These are phyloP conservation scores for Morpho achilles DNA, from an alignment of 2,888 invertebrate species.

Conservation along the genomic window DNA sequence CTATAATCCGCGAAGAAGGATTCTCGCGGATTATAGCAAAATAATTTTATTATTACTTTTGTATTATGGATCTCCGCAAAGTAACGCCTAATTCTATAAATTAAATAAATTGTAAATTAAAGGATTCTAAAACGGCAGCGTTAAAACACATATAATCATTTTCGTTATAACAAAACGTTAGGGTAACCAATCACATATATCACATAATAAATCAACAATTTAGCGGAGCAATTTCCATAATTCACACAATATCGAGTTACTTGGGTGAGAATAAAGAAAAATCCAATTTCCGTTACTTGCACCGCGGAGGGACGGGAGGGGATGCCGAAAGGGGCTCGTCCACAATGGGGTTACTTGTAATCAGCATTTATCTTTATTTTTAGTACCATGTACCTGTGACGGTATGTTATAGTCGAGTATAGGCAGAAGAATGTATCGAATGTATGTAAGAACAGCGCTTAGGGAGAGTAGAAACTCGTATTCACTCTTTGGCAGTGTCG, in stretches of 20 bases:
- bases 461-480: too few relatives aligned
- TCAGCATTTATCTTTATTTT: slow-evolving; percentile 23
- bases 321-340: slow-evolving; percentile 16
- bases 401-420: too few relatives aligned
- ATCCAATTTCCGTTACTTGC: slow-evolving; percentile 74
- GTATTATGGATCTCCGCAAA: too few relatives aligned
- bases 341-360: slow-evolving; percentile 20
- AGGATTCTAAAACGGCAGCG: slow-evolving; percentile 6
- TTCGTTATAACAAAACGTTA: slow-evolving; percentile 21
- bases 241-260: slow-evolving; percentile 77
- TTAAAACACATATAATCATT: slow-evolving; percentile 20
- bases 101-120: slow-evolving; percentile 3
- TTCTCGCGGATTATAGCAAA: too few relatives aligned
- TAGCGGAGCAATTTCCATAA: slow-evolving; percentile 73
- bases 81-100: too few relatives aligned
- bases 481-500: too few relatives aligned
- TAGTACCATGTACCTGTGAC: not conserved
- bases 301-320: slow-evolving; percentile 55
- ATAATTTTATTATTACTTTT: too few relatives aligned
- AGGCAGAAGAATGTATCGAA: too few relatives aligned
- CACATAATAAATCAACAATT: slow-evolving; percentile 72
- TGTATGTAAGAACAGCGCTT: too few relatives aligned
- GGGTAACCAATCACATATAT: slow-evolving; percentile 43
- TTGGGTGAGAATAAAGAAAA: slow-evolving; percentile 66
- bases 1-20: too few relatives aligned